phyloP scores from a whole-genome alignment of 2,888 invertebrate species.

The Amblyjoppa proteus region DNA sequence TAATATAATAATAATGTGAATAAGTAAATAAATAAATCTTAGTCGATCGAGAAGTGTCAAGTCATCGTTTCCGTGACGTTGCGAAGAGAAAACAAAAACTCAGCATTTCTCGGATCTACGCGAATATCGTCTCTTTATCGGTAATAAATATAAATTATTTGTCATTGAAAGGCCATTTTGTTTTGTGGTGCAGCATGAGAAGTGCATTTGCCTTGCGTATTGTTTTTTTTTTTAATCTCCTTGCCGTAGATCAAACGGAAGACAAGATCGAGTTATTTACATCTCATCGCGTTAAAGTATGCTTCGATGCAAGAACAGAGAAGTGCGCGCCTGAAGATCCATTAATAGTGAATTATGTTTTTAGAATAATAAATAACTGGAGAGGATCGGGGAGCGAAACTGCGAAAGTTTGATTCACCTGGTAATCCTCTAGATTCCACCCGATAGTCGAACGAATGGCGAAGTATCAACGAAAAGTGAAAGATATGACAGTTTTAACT shows the following conservation, averaged over 20 bases:
- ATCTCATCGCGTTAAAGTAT: conserved; percentile 6
- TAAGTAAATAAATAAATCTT: conserved; percentile 57
- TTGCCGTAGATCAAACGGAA: conserved; percentile 27
- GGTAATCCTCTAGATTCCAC: background rate
- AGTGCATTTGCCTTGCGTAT: conserved; percentile 15
- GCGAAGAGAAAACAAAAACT: background rate
- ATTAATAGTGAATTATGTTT: background rate
- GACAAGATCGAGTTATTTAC: conserved; percentile 27
- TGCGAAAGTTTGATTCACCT: background rate
- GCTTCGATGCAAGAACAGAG: background rate
- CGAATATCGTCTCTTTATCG: conserved; percentile 35
- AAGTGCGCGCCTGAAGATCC: conserved; percentile 2
- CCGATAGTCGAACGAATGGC: conserved; percentile 2
- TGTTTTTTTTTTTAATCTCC: conserved; percentile 1
- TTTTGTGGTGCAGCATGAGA: conserved; percentile 30
- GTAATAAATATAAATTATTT: conserved; percentile 58
- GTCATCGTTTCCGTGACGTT: conserved; percentile 5
- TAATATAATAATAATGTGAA: conserved; percentile 57
- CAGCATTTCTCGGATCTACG: conserved; percentile 21
- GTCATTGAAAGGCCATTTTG: conserved; percentile 54
- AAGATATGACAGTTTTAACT: conserved; percentile 2
- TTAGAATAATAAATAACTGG: background rate
- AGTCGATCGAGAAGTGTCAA: conserved; percentile 44
- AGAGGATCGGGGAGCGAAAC: background rate
- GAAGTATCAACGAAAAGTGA: background rate